These are phyloP conservation scores for Drosophila meridiana DNA, from an alignment of 2,888 invertebrate genomes.

Conservation along the genomic window DNA sequence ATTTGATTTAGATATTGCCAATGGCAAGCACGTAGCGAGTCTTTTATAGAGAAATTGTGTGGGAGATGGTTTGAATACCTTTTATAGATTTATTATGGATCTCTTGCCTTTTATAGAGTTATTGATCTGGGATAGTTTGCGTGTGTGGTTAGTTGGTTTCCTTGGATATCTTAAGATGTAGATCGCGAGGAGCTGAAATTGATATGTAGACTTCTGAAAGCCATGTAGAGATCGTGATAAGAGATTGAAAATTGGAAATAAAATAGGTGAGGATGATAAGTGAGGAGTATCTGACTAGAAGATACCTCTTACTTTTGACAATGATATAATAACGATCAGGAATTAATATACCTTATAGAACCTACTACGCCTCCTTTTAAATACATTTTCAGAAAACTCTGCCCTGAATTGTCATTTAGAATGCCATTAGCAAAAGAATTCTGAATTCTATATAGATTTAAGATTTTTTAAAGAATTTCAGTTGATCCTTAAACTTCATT, in stretches of 20 bases:
- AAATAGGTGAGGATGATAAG: neutral
- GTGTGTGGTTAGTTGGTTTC: neutral
- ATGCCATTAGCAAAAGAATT: too few species aligned
- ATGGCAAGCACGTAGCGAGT: slow-evolving; percentile 47
- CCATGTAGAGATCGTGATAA: too few species aligned
- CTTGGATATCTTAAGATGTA: slow-evolving; percentile 31
- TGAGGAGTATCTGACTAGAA: neutral
- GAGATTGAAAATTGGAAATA: neutral
- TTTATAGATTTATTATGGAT: slow-evolving; percentile 14
- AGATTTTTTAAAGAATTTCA: neutral
- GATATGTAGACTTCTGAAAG: neutral
- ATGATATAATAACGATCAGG: too few species aligned
- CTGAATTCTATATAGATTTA: neutral
- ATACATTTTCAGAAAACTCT: neutral
- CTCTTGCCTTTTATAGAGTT: slow-evolving; percentile 9
- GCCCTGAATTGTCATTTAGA: neutral
- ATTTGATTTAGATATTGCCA: slow-evolving; percentile 44
- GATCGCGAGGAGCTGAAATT: slow-evolving; percentile 24
- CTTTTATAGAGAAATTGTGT: slow-evolving; percentile 14
- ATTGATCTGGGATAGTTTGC: slow-evolving; percentile 1
- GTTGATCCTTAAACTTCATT: neutral
- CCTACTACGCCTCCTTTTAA: too few species aligned
- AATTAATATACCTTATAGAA: too few species aligned
- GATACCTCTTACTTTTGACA: neutral
- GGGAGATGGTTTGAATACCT: neutral